Conservation (phyloP, 2,888 invertebrate genomes). For the Malthinus seriepunctatus region DNA sequence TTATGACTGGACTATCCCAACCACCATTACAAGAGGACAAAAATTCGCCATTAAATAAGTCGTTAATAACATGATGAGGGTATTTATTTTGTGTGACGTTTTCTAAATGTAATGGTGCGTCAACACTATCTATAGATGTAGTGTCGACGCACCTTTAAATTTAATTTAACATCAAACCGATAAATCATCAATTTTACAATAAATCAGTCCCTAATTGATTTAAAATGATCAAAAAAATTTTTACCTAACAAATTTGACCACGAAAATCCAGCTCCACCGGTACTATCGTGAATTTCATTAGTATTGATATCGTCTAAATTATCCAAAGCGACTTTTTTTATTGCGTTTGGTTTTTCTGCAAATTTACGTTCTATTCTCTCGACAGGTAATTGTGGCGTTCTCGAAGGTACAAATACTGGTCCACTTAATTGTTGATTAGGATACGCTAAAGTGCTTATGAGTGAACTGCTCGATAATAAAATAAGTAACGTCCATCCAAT, state of each 20-base stretch:
- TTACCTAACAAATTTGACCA: slow-evolving; percentile 85
- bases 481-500: slow-evolving; percentile 72
- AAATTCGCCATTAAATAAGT: too few species aligned
- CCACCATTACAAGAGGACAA: too few species aligned
- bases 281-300: slow-evolving; percentile 73
- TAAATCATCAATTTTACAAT: too few species aligned
- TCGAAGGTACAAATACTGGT: slow-evolving; percentile 38
- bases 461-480: slow-evolving; percentile 68
- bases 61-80: too few species aligned
- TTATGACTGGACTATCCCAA: too few species aligned
- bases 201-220: too few species aligned
- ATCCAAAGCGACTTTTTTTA: slow-evolving; percentile 84
- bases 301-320: slow-evolving; percentile 81
- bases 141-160: too few species aligned
- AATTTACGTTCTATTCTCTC: slow-evolving; percentile 74
- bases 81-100: too few species aligned
- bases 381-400: slow-evolving; percentile 51
- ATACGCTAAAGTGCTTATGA: slow-evolving; percentile 66
- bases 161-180: too few species aligned
- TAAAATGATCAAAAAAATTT: too few species aligned
- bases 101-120: too few species aligned
- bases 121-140: too few species aligned
- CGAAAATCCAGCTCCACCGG: slow-evolving; percentile 68
- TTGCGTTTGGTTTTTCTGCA: slow-evolving; percentile 85
- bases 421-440: slow-evolving; percentile 57